phyloP scores from a whole-genome alignment of 2,888 invertebrate species.

The Spisula subtruncata region DNA sequence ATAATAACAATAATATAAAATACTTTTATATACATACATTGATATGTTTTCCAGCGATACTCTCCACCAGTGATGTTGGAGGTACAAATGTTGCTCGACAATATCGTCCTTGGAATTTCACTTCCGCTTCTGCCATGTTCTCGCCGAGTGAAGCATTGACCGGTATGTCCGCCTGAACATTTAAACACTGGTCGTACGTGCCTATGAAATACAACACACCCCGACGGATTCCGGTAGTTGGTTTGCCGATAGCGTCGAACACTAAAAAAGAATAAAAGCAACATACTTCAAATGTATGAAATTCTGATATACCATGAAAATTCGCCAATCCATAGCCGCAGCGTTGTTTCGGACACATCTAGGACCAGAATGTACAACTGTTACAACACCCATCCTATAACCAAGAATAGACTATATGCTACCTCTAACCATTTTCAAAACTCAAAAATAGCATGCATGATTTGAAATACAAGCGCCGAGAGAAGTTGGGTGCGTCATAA shows the following conservation, averaged over 20 bases:
- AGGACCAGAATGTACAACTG: no score
- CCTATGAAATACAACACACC: constrained; percentile 79
- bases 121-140: constrained; percentile 20
- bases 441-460: no score
- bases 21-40: constrained; percentile 62
- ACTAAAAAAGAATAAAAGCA: constrained; percentile 69
- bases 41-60: constrained; percentile 63
- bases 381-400: no score
- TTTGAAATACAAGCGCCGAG: no score
- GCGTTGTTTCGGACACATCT: no score
- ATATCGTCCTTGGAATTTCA: constrained; percentile 70
- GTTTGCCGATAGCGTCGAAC: constrained; percentile 82
- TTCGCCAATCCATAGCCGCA: no score
- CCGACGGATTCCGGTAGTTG: constrained; percentile 74
- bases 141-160: constrained; percentile 45
- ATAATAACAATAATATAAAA: no score
- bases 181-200: constrained; percentile 78
- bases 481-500: no score
- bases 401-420: no score
- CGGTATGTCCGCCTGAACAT: constrained; percentile 57
- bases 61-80: constrained; percentile 61
- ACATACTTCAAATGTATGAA: no score
- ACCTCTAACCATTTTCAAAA: no score
- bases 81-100: constrained; percentile 75
- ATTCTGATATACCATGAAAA: no score